phyloP scores from a whole-genome alignment of 1,140 invertebrate genomes.

The Harlomillsia oculata region DNA sequence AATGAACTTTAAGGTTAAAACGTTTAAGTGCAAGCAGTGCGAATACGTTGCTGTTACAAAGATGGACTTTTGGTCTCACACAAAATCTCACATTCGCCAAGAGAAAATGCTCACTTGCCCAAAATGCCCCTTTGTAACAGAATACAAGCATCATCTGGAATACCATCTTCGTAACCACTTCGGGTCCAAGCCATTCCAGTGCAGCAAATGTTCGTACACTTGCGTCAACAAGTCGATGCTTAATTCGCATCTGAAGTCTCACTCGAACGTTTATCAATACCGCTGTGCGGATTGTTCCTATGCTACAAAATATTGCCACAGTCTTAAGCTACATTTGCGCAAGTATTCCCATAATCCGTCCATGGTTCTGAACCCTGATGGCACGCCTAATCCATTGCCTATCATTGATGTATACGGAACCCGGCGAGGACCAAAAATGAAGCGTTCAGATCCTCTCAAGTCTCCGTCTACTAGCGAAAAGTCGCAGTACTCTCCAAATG shows the following conservation, averaged over 20 bases:
- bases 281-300: conserved; percentile 91
- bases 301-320: conserved; percentile 96
- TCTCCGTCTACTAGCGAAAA: conserved; percentile 2
- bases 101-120: conserved; percentile 86
- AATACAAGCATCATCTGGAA: conserved; percentile 97
- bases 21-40: conserved; percentile 88
- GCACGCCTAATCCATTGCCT: conserved; percentile 69
- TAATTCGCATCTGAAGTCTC: conserved; percentile 96
- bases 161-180: conserved; percentile 94
- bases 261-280: conserved; percentile 94
- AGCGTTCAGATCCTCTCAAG: conserved; percentile 38
- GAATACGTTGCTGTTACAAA: conserved; percentile 73
- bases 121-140: conserved; percentile 92
- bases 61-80: conserved; percentile 86
- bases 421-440: conserved; percentile 68
- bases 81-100: conserved; percentile 76
- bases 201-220: conserved; percentile 76
- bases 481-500: not conserved
- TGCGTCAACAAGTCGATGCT: conserved; percentile 99
- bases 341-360: conserved; percentile 84
- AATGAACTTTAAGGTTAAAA: conserved; percentile 75
- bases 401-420: conserved; percentile 87
- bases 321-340: conserved; percentile 85
- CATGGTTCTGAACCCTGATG: conserved; percentile 76
- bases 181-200: conserved; percentile 94